A percentile compares a stretch with the other conserved stretches of the same genome.
These are phyloP conservation scores for Caradrina kadenii DNA, from an alignment of 2,888 invertebrate genomes.

Conservation along the genomic window DNA sequence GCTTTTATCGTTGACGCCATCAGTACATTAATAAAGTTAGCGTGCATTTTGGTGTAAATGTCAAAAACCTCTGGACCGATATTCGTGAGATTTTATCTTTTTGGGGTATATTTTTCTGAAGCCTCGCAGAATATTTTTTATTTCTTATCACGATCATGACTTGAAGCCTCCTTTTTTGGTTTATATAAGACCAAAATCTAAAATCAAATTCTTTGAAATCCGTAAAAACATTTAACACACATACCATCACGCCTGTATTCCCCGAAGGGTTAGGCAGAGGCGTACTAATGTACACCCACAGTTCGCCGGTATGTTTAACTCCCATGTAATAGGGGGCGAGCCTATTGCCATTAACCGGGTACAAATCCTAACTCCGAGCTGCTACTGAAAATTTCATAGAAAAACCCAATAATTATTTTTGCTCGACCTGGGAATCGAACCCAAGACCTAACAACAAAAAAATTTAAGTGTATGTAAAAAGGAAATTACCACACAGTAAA, in stretches of 20 bases:
- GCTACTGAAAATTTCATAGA: too few relatives aligned
- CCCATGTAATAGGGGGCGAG: too few relatives aligned
- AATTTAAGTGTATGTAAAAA: slow-evolving; percentile 27
- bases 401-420: too few relatives aligned
- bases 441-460: slow-evolving; percentile 11
- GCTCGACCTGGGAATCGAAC: too few relatives aligned
- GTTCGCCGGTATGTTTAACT: too few relatives aligned
- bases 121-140: neutral
- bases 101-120: slow-evolving; percentile 10
- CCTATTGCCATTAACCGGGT: too few relatives aligned
- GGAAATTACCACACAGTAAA: slow-evolving; percentile 50
- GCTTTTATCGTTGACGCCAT: slow-evolving; percentile 42
- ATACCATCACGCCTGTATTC: too few relatives aligned
- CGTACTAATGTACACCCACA: too few relatives aligned
- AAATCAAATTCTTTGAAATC: too few relatives aligned
- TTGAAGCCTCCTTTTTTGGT: slow-evolving; percentile 12
- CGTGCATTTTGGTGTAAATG: slow-evolving; percentile 37
- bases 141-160: slow-evolving; percentile 1
- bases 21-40: slow-evolving; percentile 35
- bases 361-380: too few relatives aligned
- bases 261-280: too few relatives aligned
- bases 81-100: slow-evolving; percentile 27
- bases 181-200: neutral
- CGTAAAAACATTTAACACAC: too few relatives aligned
- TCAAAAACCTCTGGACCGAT: slow-evolving; percentile 19